Percentiles rank a stretch among this genome's conserved stretches.
Conservation (phyloP, 2,797 vertebrate genomes). For the Hippoglossus hippoglossus region DNA sequence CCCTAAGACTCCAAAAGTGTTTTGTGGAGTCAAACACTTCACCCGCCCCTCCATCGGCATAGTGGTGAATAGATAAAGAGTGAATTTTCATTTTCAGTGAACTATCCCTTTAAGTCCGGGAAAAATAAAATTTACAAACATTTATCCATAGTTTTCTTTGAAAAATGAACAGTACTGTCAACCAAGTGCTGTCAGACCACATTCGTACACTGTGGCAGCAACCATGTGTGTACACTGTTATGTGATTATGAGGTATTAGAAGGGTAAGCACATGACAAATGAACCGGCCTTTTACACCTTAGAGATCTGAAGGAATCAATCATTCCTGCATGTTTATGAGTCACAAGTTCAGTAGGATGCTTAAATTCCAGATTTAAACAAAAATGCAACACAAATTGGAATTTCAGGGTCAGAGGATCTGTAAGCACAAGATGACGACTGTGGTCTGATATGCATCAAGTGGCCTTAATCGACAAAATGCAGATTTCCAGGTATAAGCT, state of each 20-base stretch:
- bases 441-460: conserved; percentile 42
- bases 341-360: conserved; percentile 2
- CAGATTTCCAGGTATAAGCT: conserved; percentile 37
- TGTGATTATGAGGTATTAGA: conserved; percentile 25
- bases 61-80: too few relatives aligned
- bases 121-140: too few relatives aligned
- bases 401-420: conserved; percentile 31
- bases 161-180: conserved; percentile 18
- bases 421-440: conserved; percentile 6
- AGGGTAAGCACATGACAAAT: conserved; percentile 31
- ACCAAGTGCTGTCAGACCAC: conserved; percentile 44
- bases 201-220: conserved; percentile 44
- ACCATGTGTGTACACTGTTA: conserved; percentile 11
- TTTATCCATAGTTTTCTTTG: too few relatives aligned
- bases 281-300: conserved; percentile 7
- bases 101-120: too few relatives aligned
- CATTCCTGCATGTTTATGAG: conserved; percentile 18
- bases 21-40: too few relatives aligned
- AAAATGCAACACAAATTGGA: conserved; percentile 18
- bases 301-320: conserved; percentile 17
- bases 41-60: too few relatives aligned
- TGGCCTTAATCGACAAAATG: conserved; percentile 43
- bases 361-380: conserved; percentile 17
- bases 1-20: too few relatives aligned
- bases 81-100: too few relatives aligned